Percentiles rank a stretch among this genome's conserved stretches.
Conservation (phyloP, 2,888 invertebrate genomes). For the Eilema sororculum region DNA sequence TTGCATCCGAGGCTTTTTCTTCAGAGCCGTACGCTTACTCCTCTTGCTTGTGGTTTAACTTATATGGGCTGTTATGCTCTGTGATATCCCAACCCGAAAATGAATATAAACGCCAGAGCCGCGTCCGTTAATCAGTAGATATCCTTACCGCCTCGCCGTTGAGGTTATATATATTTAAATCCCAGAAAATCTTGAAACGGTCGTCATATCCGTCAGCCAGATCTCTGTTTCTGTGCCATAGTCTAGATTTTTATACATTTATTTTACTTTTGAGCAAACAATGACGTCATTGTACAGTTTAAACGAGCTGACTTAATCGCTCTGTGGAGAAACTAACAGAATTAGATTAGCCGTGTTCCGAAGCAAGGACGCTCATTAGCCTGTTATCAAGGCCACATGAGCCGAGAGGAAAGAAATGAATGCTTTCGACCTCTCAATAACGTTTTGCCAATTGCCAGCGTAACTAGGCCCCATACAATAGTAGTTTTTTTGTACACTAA, state of each 20-base stretch:
- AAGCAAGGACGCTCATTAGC: not conserved
- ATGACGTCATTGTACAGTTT: not conserved
- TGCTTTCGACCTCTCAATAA: not conserved
- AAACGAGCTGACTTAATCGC: not conserved
- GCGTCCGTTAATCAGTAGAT: too few relatives aligned
- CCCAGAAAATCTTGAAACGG: too few relatives aligned
- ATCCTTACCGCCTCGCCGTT: too few relatives aligned
- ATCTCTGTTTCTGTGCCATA: not conserved
- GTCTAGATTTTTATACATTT: not conserved
- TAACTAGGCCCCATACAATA: too few relatives aligned
- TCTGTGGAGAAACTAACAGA: constrained; percentile 5
- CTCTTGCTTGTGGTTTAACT: too few relatives aligned
- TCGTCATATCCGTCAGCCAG: too few relatives aligned
- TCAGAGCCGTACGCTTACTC: too few relatives aligned
- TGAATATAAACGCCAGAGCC: too few relatives aligned
- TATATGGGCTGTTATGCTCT: too few relatives aligned
- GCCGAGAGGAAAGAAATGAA: not conserved
- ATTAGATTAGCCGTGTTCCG: constrained; percentile 3
- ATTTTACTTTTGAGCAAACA: not conserved
- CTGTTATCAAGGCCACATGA: constrained; percentile 5
- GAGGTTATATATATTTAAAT: too few relatives aligned
- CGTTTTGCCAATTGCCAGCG: too few relatives aligned
- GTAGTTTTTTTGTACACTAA: not conserved
- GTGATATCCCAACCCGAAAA: not conserved
- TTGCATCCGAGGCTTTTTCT: too few relatives aligned